These are phyloP conservation scores for Helobdella robusta DNA, from an alignment of 2,888 invertebrate species.

Conservation along the genomic window DNA sequence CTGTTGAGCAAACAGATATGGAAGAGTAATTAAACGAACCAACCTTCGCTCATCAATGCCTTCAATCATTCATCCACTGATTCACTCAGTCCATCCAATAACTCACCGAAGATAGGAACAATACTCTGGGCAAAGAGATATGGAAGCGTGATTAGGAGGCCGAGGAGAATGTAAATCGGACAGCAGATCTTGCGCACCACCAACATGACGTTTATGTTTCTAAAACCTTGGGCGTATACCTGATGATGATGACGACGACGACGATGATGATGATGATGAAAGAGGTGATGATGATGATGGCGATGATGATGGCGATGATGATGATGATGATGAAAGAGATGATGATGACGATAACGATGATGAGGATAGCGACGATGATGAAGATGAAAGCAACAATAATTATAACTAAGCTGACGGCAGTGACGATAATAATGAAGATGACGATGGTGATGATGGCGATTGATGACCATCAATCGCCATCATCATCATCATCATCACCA, in stretches of 20 bases:
- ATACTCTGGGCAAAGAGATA: slow-evolving; percentile 72
- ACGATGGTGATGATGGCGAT: too few relatives aligned
- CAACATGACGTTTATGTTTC: slow-evolving; percentile 80
- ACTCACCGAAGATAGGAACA: slow-evolving; percentile 50
- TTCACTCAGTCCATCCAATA: neutral
- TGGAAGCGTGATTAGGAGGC: slow-evolving; percentile 81
- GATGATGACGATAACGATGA: neutral
- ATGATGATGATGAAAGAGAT: neutral
- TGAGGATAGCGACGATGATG: neutral
- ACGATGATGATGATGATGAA: neutral
- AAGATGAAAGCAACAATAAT: neutral
- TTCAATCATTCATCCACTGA: neutral
- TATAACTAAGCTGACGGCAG: neutral
- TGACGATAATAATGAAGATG: neutral
- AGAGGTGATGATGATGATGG: neutral
- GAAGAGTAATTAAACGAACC: neutral
- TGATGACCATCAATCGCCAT: too few relatives aligned
- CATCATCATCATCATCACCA: too few relatives aligned
- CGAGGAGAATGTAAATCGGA: slow-evolving; percentile 78
- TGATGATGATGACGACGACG: slow-evolving; percentile 29
- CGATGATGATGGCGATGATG: neutral
- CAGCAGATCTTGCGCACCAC: slow-evolving; percentile 75
- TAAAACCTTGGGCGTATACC: slow-evolving; percentile 79
- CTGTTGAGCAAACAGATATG: too few relatives aligned
- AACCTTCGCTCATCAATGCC: neutral